Percentiles rank a stretch among this genome's conserved stretches.
phyloP scores from a whole-genome alignment of 53 echinoderm and acorn worm species.

The Henricia sp. region DNA sequence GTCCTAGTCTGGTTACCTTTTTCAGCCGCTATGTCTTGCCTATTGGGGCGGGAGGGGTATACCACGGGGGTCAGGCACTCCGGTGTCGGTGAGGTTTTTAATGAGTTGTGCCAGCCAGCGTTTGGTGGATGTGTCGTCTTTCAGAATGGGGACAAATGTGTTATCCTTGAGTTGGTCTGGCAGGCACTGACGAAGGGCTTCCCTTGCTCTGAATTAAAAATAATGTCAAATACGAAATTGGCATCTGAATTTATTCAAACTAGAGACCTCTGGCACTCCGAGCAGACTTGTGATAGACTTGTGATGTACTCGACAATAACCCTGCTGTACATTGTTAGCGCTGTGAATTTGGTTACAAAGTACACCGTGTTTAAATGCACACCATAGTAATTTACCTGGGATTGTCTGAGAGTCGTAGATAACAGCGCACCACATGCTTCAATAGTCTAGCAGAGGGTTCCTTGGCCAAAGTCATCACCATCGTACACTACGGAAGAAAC shows the following conservation, averaged over 20 bases:
- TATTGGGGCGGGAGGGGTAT: slow-evolving; percentile 91
- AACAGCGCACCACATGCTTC: slow-evolving; percentile 98
- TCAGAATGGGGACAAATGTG: slow-evolving; percentile 91
- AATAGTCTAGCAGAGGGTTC: slow-evolving; percentile 97
- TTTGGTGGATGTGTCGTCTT: slow-evolving; percentile 98
- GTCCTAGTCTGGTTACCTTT: background rate
- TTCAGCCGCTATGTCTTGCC: no score
- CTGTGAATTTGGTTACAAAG: no score
- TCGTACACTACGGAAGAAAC: slow-evolving; percentile 78
- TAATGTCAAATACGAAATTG: background rate
- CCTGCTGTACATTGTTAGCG: no score
- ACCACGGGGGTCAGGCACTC: slow-evolving; percentile 74
- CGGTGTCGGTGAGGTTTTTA: slow-evolving; percentile 97
- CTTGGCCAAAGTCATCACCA: slow-evolving; percentile 96
- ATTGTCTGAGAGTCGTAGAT: slow-evolving; percentile 95
- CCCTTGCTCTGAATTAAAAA: slow-evolving; percentile 79
- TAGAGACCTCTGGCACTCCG: background rate
- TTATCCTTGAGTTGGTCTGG: slow-evolving; percentile 98
- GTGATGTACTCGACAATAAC: no score
- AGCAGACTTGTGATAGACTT: no score
- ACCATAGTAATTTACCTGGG: slow-evolving; percentile 69
- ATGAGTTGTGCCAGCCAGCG: slow-evolving; percentile 98
- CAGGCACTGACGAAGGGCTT: slow-evolving; percentile 94
- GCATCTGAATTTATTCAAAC: background rate
- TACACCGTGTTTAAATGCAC: no score